phyloP scores from a whole-genome alignment of 2,113 vertebrate genomes.

The Dicentrarchus labrax region DNA sequence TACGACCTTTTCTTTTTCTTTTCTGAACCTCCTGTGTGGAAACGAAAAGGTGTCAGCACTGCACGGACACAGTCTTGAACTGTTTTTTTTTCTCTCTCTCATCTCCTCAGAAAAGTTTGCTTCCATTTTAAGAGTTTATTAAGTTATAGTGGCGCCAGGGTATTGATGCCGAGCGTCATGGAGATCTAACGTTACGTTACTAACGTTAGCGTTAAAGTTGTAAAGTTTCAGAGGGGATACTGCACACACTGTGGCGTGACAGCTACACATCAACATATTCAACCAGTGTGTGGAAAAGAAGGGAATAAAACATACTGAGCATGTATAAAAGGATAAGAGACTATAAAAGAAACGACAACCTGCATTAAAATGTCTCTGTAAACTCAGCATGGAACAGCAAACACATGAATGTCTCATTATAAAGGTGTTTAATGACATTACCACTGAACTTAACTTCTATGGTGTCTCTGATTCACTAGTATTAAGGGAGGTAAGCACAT shows the following conservation, averaged over 20 bases:
- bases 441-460: no score
- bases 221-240: background rate
- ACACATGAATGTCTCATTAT: background rate
- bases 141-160: background rate
- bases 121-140: background rate
- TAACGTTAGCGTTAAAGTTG: background rate
- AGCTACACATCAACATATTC: background rate
- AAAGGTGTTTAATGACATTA: background rate
- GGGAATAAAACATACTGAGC: background rate
- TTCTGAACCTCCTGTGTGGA: no score
- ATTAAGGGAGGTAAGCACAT: background rate
- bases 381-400: background rate
- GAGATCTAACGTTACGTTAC: no score
- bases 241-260: background rate
- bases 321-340: background rate
- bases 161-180: background rate
- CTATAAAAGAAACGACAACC: background rate
- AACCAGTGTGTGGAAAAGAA: no score
- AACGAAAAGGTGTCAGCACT: fast-evolving
- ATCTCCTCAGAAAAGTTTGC: background rate
- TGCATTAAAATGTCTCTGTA: background rate
- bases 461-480: background rate
- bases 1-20: background rate
- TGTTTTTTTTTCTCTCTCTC: no score
- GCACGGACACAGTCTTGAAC: background rate